These are phyloP conservation scores for Enteromius radiatus DNA, from an alignment of 2,797 vertebrate genomes.

Conservation along the genomic window DNA sequence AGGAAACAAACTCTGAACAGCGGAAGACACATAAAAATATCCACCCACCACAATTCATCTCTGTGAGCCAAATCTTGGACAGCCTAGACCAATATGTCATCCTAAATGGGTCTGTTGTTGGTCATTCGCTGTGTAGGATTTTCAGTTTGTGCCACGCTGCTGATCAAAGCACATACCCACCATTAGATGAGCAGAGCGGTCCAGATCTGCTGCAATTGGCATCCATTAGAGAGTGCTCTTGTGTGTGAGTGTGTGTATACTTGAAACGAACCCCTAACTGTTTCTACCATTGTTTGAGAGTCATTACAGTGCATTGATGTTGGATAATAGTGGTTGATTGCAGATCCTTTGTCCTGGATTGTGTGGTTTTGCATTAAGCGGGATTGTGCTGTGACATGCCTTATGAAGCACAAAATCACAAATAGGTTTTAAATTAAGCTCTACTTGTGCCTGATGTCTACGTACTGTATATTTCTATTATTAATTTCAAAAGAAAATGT, in stretches of 20 bases:
- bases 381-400: conserved; percentile 11
- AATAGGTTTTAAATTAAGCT: conserved; percentile 30
- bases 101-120: conserved; percentile 14
- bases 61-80: conserved; percentile 8
- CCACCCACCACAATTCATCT: conserved; percentile 3
- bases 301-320: conserved; percentile 41
- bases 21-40: conserved; percentile 20
- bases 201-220: conserved; percentile 4
- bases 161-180: conserved; percentile 33
- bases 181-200: conserved; percentile 27
- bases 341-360: conserved; percentile 24
- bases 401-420: conserved; percentile 35
- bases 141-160: conserved; percentile 22
- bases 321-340: conserved; percentile 42
- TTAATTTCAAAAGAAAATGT: neutral
- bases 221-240: conserved; percentile 19
- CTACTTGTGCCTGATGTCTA: neutral
- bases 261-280: conserved; percentile 37
- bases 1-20: conserved; percentile 27
- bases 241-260: conserved; percentile 32
- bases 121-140: conserved; percentile 9
- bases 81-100: conserved; percentile 25
- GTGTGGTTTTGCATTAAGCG: conserved; percentile 16
- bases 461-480: neutral
- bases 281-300: conserved; percentile 34